phyloP scores from a whole-genome alignment of 2,888 invertebrate genomes.

The Polydrusus tereticollis region DNA sequence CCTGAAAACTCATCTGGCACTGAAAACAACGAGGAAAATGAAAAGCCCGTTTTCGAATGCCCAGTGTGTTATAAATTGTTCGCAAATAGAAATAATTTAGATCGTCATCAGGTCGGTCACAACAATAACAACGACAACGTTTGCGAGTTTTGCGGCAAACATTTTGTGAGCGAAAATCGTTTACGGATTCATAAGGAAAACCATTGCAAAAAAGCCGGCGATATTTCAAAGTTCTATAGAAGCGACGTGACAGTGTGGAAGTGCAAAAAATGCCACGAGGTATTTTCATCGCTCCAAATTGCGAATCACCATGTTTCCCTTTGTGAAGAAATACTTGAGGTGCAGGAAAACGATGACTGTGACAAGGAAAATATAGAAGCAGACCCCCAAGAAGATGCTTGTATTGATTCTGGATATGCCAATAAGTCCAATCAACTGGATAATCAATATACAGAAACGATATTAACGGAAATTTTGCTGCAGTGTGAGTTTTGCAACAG shows the following conservation, averaged over 20 bases:
- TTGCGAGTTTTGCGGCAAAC: slow-evolving; percentile 66
- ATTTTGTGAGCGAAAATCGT: slow-evolving; percentile 66
- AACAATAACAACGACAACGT: slow-evolving; percentile 63
- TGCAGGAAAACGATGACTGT: slow-evolving; percentile 9
- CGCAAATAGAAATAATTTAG: slow-evolving; percentile 65
- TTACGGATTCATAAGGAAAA: slow-evolving; percentile 66
- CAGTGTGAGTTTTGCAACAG: slow-evolving; percentile 76
- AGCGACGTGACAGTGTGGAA: slow-evolving; percentile 67
- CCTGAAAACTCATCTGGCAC: slow-evolving; percentile 59
- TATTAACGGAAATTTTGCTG: slow-evolving; percentile 66
- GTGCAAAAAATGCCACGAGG: slow-evolving; percentile 65
- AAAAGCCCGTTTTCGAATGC: slow-evolving; percentile 62
- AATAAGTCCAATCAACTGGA: slow-evolving; percentile 4
- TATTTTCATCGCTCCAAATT: slow-evolving; percentile 62
- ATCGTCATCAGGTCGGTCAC: slow-evolving; percentile 64
- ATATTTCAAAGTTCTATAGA: slow-evolving; percentile 66
- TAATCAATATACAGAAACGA: slow-evolving; percentile 60
- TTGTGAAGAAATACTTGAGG: slow-evolving; percentile 27
- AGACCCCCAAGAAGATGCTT: slow-evolving; percentile 1
- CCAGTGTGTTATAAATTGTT: slow-evolving; percentile 65
- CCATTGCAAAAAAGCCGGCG: slow-evolving; percentile 66
- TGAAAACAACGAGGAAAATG: slow-evolving; percentile 2
- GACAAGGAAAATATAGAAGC: slow-evolving; percentile 25
- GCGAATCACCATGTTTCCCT: slow-evolving; percentile 58
- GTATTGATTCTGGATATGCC: neutral